Evolutionary conservation across 92 coral and sea anemone species (phyloP).

Genomic region (Porites lobata): DNA sequence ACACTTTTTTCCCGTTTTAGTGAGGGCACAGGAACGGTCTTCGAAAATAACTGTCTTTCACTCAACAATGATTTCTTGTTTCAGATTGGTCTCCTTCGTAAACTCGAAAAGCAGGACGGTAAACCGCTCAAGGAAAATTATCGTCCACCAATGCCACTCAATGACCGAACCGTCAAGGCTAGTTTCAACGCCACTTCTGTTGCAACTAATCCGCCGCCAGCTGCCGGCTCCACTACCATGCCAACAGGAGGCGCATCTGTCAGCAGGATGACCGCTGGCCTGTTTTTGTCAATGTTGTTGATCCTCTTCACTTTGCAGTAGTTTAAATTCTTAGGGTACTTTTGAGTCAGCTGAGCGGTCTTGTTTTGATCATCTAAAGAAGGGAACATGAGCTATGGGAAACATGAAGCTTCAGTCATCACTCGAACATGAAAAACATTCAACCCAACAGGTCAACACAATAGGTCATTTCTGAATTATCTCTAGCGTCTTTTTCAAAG

Average conservation of each 20-base stretch:
- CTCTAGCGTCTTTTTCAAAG: too few species aligned
- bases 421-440: too few species aligned
- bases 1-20: too few species aligned
- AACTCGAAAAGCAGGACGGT: slow-evolving; percentile 2
- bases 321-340: not conserved
- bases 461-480: too few species aligned
- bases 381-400: not conserved
- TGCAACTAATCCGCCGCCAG: not conserved
- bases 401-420: too few species aligned
- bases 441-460: too few species aligned
- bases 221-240: not conserved
- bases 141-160: slow-evolving; percentile 76
- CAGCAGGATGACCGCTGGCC: slow-evolving; percentile 12
- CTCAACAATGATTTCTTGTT: not conserved
- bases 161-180: slow-evolving; percentile 66
- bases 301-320: not conserved
- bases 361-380: not conserved
- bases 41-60: too few species aligned
- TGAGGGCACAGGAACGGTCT: too few species aligned
- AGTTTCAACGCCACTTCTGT: slow-evolving; percentile 40
- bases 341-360: not conserved
- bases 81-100: slow-evolving; percentile 27
- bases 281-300: slow-evolving; percentile 13
- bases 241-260: not conserved
- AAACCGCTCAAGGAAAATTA: slow-evolving; percentile 46